Evolutionary conservation across 2,113 vertebrate genomes (phyloP), one percentile per base, ranked within the genome.

Genomic region (Phrynocephalus versicolor): DNA sequence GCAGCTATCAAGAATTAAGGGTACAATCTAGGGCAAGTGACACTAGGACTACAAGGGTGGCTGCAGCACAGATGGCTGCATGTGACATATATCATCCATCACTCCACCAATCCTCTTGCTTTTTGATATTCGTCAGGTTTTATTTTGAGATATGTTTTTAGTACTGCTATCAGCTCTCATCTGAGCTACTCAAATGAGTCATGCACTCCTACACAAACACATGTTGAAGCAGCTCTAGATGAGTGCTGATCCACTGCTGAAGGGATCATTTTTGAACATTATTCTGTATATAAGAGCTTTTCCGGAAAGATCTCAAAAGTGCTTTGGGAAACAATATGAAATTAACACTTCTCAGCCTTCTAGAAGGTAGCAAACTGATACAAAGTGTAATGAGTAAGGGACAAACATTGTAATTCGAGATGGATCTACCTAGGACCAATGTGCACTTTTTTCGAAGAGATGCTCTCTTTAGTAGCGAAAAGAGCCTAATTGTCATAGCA

Each of bases 151-250:
- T 69, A 87, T 91, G 91, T 92, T 89, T 92, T 90, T 91, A 91
- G 86, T 58, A 84, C 73, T 81, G 76, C 45, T 86, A 89, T 55
- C 88, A 92, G 90, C 90, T 79, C 91, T 87, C 91, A 93, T 90
- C 89, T 88, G 92, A 87, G 88, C 67, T 81, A 90, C 90, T 80
- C 85, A 90, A 93, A 83, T 94, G 93, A 93, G 88, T 95, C 90
- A 95, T 82, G 93, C 75, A 92, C 94, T 94, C 94, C 94, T 93
- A 93, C 93, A 85, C 92, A 92, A 93, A 90, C 90, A 90, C 90
- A 93, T 93, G 92, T 91, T 86, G 91, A 90, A 92, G 88, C 87
- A 90, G 91, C 83, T 94, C 88, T 88, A 75, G 84, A 92, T 90
- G 84, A 90, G 85, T 87, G 74, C 87, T 91, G 93, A 88, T 90